Evolutionary conservation across 2,113 vertebrate genomes (phyloP), one percentile per base, ranked within the genome.

Genomic region (Podocnemis expansa): DNA sequence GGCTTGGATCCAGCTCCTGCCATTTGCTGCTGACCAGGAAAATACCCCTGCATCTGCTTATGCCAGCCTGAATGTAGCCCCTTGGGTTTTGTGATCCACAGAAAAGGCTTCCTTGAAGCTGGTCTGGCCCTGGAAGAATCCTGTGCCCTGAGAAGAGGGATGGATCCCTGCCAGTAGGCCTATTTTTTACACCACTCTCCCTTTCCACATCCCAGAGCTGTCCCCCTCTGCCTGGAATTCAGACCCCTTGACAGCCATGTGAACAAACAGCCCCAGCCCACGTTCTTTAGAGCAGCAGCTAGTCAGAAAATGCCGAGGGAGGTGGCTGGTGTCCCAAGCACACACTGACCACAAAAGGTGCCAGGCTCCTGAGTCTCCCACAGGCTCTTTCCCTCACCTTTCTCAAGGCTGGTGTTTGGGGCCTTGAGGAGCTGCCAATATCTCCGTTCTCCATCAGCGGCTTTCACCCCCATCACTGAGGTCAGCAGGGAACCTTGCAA

Each of bases 401-500:
- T 84, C 93, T 56, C 96, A 93, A 99, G 96, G 2, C 96, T 94
- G 2, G 58, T 97, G 82, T 95, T 89, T 8, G 98, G 97, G 3
- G 96, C 97, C 0, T 75, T 96, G 31, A 99, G 93, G 24, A 98
- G 94, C 85, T 98, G 98, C 99, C 99, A 99, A 94, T 98, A 99
- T 87, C 98, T 98, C 43, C 95, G 97, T 49, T 98, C 97, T 4
- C 87, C 97, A 88, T 96, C 97, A 52, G 93, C 96, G 1, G 97
- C 98, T 79, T 94, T 96, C 85, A 98, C 97, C 22, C 98, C 98
- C 86, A 99, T 98, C 92, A 99, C 98, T 0, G 87, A 82, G 8
- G 97, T 99, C 86, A 99, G 95, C 87, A 98, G 99, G 19, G 98
- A 98, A 43, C 99, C 99, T 79, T 98, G 99, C 38, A 98, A 27